A percentile compares a stretch with the other conserved stretches of the same genome.
Conservation (phyloP, 2,888 invertebrate species). For the Aproaerema taeniolella region DNA sequence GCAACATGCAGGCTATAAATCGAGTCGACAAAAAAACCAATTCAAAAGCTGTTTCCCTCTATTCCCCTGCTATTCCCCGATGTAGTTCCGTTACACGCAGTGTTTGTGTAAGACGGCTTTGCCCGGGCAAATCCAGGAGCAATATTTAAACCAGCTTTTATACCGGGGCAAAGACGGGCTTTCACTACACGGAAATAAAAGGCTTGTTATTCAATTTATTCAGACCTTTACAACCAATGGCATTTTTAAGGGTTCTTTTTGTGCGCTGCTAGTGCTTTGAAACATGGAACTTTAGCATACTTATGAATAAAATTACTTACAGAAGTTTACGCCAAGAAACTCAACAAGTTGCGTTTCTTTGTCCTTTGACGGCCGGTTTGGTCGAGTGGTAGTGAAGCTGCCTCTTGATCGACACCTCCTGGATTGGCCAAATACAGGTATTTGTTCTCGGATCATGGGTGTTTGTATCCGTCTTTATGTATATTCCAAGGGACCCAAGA, state of each 20-base stretch:
- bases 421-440: no score
- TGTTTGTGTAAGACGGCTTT: constrained; percentile 53
- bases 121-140: constrained; percentile 57
- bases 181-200: constrained; percentile 55
- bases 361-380: no score
- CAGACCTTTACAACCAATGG: constrained; percentile 34
- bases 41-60: constrained; percentile 2
- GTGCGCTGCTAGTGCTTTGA: background rate
- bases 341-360: no score
- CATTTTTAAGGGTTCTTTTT: constrained; percentile 30
- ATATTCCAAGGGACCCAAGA: no score
- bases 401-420: no score
- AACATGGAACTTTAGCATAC: no score
- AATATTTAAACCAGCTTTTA: constrained; percentile 70
- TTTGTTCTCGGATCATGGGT: no score
- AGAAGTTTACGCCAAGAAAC: no score
- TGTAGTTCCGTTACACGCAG: constrained; percentile 5
- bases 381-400: no score
- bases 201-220: constrained; percentile 44
- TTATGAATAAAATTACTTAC: no score
- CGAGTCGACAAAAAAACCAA: constrained; percentile 1
- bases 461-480: no score
- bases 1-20: constrained; percentile 3
- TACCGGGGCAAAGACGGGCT: constrained; percentile 51
- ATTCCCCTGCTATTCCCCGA: constrained; percentile 5